Evolutionary conservation across 2,888 invertebrate genomes (phyloP).

Genomic region (Pilophorus perplexus): DNA sequence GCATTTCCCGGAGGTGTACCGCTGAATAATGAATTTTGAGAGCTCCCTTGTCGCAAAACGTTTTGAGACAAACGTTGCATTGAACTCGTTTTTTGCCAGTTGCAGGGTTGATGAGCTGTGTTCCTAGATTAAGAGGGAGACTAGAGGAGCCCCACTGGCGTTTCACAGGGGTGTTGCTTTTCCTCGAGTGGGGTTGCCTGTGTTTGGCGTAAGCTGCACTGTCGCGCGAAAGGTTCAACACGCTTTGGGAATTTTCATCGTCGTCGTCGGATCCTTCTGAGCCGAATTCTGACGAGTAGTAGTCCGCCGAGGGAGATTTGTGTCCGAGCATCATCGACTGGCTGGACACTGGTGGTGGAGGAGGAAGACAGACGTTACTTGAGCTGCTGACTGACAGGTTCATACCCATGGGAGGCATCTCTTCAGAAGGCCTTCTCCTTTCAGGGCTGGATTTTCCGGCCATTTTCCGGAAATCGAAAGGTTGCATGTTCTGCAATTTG

Average conservation of each 20-base stretch:
- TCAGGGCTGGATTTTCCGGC: constrained; percentile 48
- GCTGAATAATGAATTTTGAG: constrained; percentile 99
- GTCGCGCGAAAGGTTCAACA: constrained; percentile 64
- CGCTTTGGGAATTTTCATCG: constrained; percentile 62
- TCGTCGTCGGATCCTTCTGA: constrained; percentile 62
- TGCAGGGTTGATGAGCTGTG: constrained; percentile 86
- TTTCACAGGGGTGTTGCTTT: constrained; percentile 72
- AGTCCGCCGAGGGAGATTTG: constrained; percentile 51
- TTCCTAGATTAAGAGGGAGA: constrained; percentile 77
- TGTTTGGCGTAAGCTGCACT: constrained; percentile 53
- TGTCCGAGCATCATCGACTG: constrained; percentile 52
- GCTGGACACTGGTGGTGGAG: constrained; percentile 52
- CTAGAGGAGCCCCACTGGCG: constrained; percentile 70
- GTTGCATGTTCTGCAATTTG: constrained; percentile 91
- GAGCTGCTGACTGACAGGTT: constrained; percentile 57
- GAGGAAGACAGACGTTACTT: constrained; percentile 53
- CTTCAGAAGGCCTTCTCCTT: constrained; percentile 51
- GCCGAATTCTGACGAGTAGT: constrained; percentile 57
- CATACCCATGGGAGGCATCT: constrained; percentile 53
- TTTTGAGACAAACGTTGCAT: constrained; percentile 96
- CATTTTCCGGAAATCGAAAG: constrained; percentile 85
- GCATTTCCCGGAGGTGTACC: constrained; percentile 98
- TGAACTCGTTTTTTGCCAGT: constrained; percentile 96
- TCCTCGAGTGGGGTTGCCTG: constrained; percentile 59
- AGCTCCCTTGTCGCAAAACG: constrained; percentile 99